Percentiles rank a stretch among this genome's conserved stretches.
phyloP scores from a whole-genome alignment of 2,888 invertebrate genomes.

The Philopedon plagiatum region DNA sequence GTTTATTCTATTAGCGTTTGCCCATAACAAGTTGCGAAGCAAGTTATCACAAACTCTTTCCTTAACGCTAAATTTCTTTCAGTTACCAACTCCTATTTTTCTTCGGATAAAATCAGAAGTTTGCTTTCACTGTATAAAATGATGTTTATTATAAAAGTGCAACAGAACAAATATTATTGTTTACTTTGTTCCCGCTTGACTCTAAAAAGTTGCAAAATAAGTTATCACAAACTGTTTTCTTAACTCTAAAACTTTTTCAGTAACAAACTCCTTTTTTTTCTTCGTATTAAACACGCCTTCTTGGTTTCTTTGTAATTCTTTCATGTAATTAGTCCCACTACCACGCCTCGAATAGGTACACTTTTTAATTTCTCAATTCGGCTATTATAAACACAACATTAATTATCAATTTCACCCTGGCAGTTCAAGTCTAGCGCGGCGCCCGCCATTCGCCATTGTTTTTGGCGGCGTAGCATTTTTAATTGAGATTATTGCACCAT shows the following conservation, averaged over 20 bases:
- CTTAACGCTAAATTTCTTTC: conserved; percentile 5
- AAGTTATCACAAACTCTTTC: too few relatives aligned
- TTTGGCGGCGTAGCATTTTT: conserved; percentile 66
- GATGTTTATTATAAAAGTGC: too few relatives aligned
- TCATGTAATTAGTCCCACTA: conserved; percentile 62
- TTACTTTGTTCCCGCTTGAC: too few relatives aligned
- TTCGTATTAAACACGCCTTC: conserved; percentile 42
- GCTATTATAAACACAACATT: conserved; percentile 70
- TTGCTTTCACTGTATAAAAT: too few relatives aligned
- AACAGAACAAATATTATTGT: too few relatives aligned
- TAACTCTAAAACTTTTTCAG: conserved; percentile 6
- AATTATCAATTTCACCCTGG: conserved; percentile 67
- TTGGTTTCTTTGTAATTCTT: conserved; percentile 53
- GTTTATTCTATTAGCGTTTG: too few relatives aligned
- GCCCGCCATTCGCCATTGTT: conserved; percentile 64
- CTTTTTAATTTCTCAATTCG: conserved; percentile 68
- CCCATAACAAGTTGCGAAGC: too few relatives aligned
- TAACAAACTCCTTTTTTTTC: conserved; percentile 5
- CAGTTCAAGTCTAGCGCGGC: conserved; percentile 54
- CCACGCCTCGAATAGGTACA: conserved; percentile 66
- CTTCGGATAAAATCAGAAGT: too few relatives aligned
- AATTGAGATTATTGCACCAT: conserved; percentile 70
- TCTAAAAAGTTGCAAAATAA: too few relatives aligned
- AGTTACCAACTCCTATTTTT: conserved; percentile 3
- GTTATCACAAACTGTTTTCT: too few relatives aligned